Conservation (phyloP, 2,113 vertebrate genomes). For the Actenoides hombroni region DNA sequence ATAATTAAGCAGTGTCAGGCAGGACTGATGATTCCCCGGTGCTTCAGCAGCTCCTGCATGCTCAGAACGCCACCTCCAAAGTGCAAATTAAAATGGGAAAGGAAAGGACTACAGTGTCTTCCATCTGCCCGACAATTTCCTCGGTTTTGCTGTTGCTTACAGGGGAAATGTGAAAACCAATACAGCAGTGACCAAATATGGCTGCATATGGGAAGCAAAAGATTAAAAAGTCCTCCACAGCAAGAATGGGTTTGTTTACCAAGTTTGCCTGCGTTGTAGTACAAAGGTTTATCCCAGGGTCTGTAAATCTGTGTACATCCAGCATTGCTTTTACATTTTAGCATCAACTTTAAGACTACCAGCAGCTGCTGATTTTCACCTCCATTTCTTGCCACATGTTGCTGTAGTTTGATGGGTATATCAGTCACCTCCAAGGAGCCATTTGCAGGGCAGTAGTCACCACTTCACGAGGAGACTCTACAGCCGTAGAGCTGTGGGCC, state of each 20-base stretch:
- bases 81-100: not conserved
- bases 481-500: not conserved
- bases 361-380: not conserved
- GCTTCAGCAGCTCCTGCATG: not conserved
- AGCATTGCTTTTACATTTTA: not conserved
- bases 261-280: not conserved
- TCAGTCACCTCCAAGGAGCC: not conserved
- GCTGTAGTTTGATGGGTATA: not conserved
- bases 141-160: not conserved
- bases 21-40: not conserved
- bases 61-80: not conserved
- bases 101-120: not conserved
- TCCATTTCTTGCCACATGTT: not conserved
- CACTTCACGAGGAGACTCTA: not conserved
- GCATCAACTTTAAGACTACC: not conserved
- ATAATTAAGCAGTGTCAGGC: not conserved
- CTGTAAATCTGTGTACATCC: not conserved
- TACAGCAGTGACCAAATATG: not conserved
- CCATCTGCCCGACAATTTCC: not conserved
- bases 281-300: not conserved
- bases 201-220: not conserved
- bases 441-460: not conserved
- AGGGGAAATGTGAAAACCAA: not conserved
- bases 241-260: not conserved
- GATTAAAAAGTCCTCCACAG: not conserved